Base-by-base conservation (phyloP, 1,140 invertebrate genomes). In the Nymphalis io region DNA sequence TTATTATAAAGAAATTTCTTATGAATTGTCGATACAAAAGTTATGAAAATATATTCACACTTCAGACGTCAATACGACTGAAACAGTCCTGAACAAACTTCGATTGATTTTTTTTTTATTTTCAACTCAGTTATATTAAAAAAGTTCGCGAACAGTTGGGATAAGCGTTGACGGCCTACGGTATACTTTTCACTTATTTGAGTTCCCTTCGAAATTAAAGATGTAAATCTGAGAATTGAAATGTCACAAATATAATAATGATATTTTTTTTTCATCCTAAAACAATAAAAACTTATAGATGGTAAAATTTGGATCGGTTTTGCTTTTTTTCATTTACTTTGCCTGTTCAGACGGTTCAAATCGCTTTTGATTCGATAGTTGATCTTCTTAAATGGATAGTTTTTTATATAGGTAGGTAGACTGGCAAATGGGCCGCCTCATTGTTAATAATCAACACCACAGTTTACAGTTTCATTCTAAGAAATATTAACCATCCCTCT, bases 61-160 rank as follows among this genome's bases (percentile, higher is more conserved):
- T 51, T 3, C 15, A 16, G 60, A 51, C 21, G 44, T 59, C 55
- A 42, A 38, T 40, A 46, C 53, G 21, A 38, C 46, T 46, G 57
- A 60, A 60, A 38, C 60, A 51, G 27, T 72, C 60, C 65, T 20
- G 57, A 46, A 44, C 27, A 48, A 78, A 78, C 60, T 78, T 65
- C 44, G 68, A 75, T 78, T 58, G 75, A 70, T 77, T 75, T 75
- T 76, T 73, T 53, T 71, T 72, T 74, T 72, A 75, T 75, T 75
- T 69, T 68, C 64, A 44, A 51, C 67, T 61, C 60, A 70, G 73
- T 74, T 70, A 75, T 78, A 78, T 78, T 78, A 78, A 78, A 78
- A 78, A 78, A 78, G 75, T 78, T 78, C 58, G 70, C 68, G 62
- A 67, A 60, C 63, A 66, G 62, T 64, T 55, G 71, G 60, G 64